Percentiles rank a stretch among this genome's conserved stretches.
Conservation (phyloP, 2,113 vertebrate species). For the Cettia cetti region DNA sequence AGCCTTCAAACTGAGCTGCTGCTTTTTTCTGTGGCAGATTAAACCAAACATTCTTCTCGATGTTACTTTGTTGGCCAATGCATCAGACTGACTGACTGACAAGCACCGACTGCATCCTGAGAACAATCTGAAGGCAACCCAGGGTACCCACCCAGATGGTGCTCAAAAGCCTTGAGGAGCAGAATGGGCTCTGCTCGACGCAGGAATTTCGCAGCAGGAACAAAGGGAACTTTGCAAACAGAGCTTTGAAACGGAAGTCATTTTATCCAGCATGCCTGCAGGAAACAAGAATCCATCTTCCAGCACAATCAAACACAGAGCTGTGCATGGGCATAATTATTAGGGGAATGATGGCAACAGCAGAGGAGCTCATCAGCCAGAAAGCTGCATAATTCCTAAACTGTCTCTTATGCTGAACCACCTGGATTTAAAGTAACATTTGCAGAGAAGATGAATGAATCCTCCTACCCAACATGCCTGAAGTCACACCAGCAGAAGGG, state of each 20-base stretch:
- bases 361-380: constrained; percentile 42
- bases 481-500: neutral
- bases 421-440: constrained; percentile 37
- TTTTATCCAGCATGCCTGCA: constrained; percentile 50
- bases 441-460: neutral
- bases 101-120: neutral
- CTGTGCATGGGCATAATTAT: constrained; percentile 41
- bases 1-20: neutral
- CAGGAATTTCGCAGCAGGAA: constrained; percentile 26
- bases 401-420: constrained; percentile 25
- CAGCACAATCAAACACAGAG: constrained; percentile 20
- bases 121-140: constrained; percentile 7
- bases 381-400: neutral
- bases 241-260: constrained; percentile 2
- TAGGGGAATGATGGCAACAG: constrained; percentile 22
- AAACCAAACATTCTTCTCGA: neutral
- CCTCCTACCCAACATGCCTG: neutral
- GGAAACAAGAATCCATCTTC: constrained; percentile 35
- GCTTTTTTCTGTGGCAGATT: neutral
- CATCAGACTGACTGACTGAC: constrained; percentile 23
- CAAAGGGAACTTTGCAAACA: constrained; percentile 17
- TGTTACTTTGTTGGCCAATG: constrained; percentile 1
- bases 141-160: neutral
- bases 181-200: neutral
- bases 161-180: neutral